Evolutionary conservation across 2,888 invertebrate species (phyloP), one percentile per base, ranked within the genome.

Genomic region (Amaurobius ferox): DNA sequence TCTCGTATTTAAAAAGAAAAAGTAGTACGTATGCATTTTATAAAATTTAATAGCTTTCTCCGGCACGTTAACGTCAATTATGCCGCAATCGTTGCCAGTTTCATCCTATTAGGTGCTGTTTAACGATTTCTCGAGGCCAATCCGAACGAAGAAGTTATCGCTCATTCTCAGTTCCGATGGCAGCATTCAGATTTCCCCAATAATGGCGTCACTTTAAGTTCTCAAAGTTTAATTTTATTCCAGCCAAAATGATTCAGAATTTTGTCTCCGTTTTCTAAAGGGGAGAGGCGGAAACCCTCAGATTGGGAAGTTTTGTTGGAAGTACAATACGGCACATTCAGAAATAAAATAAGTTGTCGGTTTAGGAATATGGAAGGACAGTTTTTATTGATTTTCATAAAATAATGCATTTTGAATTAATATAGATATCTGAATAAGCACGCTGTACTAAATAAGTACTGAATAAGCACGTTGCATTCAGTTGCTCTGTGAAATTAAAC

Each of bases 211-310:
- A 23, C 44, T 5, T 6, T 9, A 23, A 55, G 55, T 55, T 55
- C 55, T 55, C 23, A 55, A 55, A 55, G 55, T 55, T 55, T 55
- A 55, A 55, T 55, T 55, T 55, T 23, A 55, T 44, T 9, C 23
- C 55, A 1, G 23, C 19, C 23, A 23, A 5, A 11, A 55, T 55
- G 23, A 23, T 23, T 55, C 23, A 23, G 55, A 23, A 55, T 55
- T 55, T 55, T 23, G 23, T 35, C 5, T 55, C 23, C 55, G 2
- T 23, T 55, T 9, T 11, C 5, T 3, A 55, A 55, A 55, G 3
- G 5, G 23, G 23, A 55, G 7, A 23, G 5, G 1, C 5, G 5
- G 16, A 2, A 16, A 44, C 19, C 5, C 23, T 55, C 23, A 23
- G 11, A 5, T 7, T 16, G 55, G 11, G 23, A 55, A 55, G 23